Evolutionary conservation across 2,797 vertebrate species (phyloP).

Genomic region (Thunnus albacares): DNA sequence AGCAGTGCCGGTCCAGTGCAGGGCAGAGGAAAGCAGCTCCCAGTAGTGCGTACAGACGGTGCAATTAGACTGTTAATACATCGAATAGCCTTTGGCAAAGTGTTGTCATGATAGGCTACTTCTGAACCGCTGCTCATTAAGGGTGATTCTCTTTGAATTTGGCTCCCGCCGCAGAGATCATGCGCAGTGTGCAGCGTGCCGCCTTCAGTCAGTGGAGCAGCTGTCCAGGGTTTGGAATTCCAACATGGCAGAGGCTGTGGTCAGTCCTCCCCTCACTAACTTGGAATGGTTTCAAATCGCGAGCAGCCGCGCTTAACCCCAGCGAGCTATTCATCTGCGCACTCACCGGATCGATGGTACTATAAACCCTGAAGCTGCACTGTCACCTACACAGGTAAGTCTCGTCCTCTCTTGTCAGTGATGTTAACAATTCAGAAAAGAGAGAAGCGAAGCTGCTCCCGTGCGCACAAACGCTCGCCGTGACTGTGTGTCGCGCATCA

Average conservation of each 20-base stretch:
- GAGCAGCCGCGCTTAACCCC: conserved; percentile 91
- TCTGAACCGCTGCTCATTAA: conserved; percentile 56
- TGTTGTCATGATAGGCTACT: conserved; percentile 22
- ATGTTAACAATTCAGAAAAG: conserved; percentile 75
- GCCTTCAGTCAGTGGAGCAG: conserved; percentile 94
- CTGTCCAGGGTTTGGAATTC: conserved; percentile 99
- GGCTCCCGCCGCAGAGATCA: conserved; percentile 91
- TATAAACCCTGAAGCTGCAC: conserved; percentile 87
- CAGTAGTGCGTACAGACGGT: conserved; percentile 10
- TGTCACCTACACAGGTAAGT: conserved; percentile 94
- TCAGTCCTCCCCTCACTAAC: conserved; percentile 96
- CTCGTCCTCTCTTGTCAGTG: conserved; percentile 59
- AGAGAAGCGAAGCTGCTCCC: conserved; percentile 63
- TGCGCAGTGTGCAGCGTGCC: conserved; percentile 93
- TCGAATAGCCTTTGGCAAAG: conserved; percentile 9
- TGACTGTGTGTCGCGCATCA: conserved; percentile 68
- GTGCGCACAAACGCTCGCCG: conserved; percentile 66
- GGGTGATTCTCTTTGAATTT: conserved; percentile 91
- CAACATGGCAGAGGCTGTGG: conserved; percentile 99
- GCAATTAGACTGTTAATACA: conserved; percentile 16
- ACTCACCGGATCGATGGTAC: conserved; percentile 91
- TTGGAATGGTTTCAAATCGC: conserved; percentile 97
- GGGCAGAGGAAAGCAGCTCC: not conserved
- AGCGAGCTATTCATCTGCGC: conserved; percentile 88
- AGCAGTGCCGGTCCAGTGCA: not conserved